Evolutionary conservation across 2,113 vertebrate genomes (phyloP).

Genomic region (Sapayoa aenigma): DNA sequence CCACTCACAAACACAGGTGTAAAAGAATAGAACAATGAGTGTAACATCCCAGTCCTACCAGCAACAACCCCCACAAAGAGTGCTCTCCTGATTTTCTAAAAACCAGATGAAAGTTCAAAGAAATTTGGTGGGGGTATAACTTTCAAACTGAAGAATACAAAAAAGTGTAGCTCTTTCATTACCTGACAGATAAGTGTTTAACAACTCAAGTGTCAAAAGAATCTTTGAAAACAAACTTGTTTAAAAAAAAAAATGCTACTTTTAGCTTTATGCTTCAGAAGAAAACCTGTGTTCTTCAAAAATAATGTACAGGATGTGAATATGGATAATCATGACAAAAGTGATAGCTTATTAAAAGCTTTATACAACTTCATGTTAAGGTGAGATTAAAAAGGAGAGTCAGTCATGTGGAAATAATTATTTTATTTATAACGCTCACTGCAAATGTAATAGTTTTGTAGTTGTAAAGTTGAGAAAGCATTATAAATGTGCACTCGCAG

Average conservation of each 20-base stretch:
- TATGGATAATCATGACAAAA: background rate
- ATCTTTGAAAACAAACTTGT: background rate
- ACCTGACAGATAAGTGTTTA: background rate
- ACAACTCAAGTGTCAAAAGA: background rate
- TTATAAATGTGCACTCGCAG: accelerated
- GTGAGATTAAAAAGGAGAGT: slow-evolving; percentile 7
- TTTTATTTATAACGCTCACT: slow-evolving; percentile 7
- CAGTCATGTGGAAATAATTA: slow-evolving; percentile 18
- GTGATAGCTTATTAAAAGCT: background rate
- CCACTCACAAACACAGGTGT: background rate
- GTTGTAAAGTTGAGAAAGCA: slow-evolving; percentile 32
- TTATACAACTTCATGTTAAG: background rate
- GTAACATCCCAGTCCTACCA: background rate
- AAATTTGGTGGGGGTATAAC: accelerated
- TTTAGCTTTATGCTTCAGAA: background rate
- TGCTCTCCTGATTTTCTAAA: background rate
- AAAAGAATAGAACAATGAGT: background rate
- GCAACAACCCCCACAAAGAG: background rate
- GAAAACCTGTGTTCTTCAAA: background rate
- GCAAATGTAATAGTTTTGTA: slow-evolving; percentile 10
- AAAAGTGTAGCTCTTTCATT: background rate
- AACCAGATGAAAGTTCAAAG: background rate
- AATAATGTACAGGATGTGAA: background rate
- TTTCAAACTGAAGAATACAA: background rate
- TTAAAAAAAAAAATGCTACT: background rate